phyloP scores from a whole-genome alignment of 64 coral and sea anemone genomes.

The Stichodactyla mertensii region DNA sequence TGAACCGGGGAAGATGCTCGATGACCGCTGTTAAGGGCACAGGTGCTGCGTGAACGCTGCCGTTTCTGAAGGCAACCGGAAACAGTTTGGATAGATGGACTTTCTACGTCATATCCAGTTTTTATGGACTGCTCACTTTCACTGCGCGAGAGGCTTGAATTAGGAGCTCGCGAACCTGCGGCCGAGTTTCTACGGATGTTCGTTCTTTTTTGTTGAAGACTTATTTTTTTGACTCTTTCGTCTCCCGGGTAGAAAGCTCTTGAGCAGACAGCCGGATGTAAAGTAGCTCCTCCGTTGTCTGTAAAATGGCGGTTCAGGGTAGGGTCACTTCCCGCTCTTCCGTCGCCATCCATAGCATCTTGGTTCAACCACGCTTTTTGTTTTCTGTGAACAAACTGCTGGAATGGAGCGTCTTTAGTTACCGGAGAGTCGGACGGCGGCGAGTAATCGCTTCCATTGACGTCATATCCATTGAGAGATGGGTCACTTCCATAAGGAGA shows the following conservation, averaged over 20 bases:
- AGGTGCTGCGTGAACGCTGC: constrained; percentile 14
- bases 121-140: constrained; percentile 19
- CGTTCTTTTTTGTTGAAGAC: background rate
- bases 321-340: constrained; percentile 6
- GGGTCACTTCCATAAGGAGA: constrained; percentile 1
- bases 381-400: background rate
- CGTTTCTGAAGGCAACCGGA: constrained; percentile 2
- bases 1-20: background rate
- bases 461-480: constrained; percentile 14
- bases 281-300: background rate
- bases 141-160: background rate
- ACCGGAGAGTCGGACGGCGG: background rate
- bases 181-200: background rate
- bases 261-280: background rate
- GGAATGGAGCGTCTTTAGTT: background rate
- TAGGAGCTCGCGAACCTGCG: background rate
- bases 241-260: background rate
- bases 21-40: background rate
- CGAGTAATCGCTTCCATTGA: background rate
- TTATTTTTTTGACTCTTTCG: constrained; percentile 13
- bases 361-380: constrained; percentile 13
- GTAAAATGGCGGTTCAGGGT: background rate
- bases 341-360: background rate
- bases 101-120: background rate
- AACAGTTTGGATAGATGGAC: background rate